A percentile compares a stretch with the other conserved stretches of the same genome.
phyloP scores from a whole-genome alignment of 92 coral and sea anemone genomes.

The Porites divaricata region DNA sequence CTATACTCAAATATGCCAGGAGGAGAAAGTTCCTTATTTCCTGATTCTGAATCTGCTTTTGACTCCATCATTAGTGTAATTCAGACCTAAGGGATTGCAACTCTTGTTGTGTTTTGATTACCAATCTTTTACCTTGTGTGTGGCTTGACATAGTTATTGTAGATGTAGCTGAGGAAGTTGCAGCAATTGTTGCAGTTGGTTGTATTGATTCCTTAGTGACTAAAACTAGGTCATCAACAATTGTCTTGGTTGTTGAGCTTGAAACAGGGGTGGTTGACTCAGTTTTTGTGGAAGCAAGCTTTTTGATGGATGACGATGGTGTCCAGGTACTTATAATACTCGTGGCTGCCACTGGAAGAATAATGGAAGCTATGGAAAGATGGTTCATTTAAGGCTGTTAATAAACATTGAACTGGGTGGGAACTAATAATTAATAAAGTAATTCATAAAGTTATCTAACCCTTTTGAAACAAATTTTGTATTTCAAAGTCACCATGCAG shows the following conservation, averaged over 20 bases:
- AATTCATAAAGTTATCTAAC: too few species aligned
- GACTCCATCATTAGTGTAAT: too few species aligned
- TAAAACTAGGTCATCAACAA: not conserved
- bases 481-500: too few species aligned
- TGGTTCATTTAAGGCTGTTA: not conserved
- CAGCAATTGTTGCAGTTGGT: not conserved
- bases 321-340: constrained; percentile 8
- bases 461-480: too few species aligned
- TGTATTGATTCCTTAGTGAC: not conserved
- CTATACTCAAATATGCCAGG: too few species aligned
- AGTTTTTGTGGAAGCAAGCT: not conserved
- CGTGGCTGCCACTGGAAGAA: not conserved
- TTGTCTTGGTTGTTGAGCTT: not conserved
- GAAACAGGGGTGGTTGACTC: not conserved
- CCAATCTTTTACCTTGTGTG: not conserved
- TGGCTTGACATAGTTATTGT: not conserved
- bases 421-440: too few species aligned
- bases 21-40: too few species aligned
- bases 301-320: not conserved
- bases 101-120: not conserved
- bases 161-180: not conserved
- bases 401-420: too few species aligned
- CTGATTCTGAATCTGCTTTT: too few species aligned
- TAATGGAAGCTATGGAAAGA: not conserved
- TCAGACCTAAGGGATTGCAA: too few species aligned